A percentile compares a stretch with the other conserved stretches of the same genome.
These are phyloP conservation scores for Heterodera carotae DNA, from an alignment of 1,140 invertebrate species.

Conservation along the genomic window DNA sequence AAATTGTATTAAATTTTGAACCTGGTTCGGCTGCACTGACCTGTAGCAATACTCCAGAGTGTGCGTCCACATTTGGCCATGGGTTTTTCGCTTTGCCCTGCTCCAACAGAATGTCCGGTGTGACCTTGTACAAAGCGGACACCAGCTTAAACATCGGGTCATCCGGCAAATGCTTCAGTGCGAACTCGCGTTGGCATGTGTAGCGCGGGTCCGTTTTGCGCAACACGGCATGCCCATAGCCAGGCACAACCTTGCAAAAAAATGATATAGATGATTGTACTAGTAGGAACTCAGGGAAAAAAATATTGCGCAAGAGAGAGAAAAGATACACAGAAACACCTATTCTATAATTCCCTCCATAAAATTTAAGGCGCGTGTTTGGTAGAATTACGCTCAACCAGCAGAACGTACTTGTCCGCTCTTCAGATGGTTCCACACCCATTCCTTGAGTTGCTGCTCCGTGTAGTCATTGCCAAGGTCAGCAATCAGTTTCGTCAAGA, in stretches of 20 bases:
- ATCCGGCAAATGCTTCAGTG: constrained; percentile 87
- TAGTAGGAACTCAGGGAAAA: too few species aligned
- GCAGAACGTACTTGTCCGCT: constrained; percentile 71
- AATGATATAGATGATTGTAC: too few species aligned
- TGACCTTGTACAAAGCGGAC: constrained; percentile 78
- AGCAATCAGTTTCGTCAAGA: constrained; percentile 78
- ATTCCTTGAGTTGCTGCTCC: constrained; percentile 85
- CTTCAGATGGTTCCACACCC: constrained; percentile 91
- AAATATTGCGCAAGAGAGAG: too few species aligned
- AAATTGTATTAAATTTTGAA: too few species aligned
- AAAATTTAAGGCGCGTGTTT: too few species aligned
- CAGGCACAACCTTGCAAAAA: constrained; percentile 78
- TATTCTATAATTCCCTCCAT: too few species aligned
- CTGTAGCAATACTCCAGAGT: constrained; percentile 87
- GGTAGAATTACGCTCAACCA: too few species aligned
- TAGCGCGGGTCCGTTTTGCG: constrained; percentile 94
- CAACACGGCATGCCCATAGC: constrained; percentile 93
- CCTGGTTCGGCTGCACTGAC: too few species aligned
- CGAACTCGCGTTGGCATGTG: constrained; percentile 90
- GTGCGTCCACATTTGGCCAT: constrained; percentile 97
- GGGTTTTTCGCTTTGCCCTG: constrained; percentile 97
- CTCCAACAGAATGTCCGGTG: constrained; percentile 86
- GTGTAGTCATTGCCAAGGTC: constrained; percentile 77
- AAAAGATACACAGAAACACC: too few species aligned
- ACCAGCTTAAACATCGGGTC: constrained; percentile 83